Base-by-base conservation (phyloP, 2,888 invertebrate species). In the Volucella inflata region DNA sequence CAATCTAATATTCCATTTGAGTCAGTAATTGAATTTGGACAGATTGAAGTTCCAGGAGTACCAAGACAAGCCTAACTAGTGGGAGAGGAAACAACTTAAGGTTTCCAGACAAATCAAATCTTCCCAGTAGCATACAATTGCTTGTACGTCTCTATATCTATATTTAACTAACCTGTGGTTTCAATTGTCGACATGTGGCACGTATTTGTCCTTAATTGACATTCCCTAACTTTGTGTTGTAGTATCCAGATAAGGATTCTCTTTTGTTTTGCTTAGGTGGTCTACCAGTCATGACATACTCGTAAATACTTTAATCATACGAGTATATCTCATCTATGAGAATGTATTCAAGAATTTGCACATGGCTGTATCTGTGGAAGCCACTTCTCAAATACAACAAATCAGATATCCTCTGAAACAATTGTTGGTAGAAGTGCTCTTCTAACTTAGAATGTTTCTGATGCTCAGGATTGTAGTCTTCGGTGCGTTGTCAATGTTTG, bases 151-250 rank as follows among this genome's bases (percentile, higher is more conserved):
- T 57, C 38, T 30, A 42, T 68, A 42, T 57, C 38, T 30, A 42
- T 68, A 42, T 48, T 30, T 30, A 30, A 6, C 17, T 11, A 50
- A 12, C 12, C 60, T 71, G 59, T 60, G 71, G 71, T 71, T 71
- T 50, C 42, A 71, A 40, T 42, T 60, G 70, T 71, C 70, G 17
- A 71, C 59, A 71, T 50, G 70, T 50, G 71, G 50, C 71, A 59
- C 71, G 59, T 71, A 60, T 71, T 71, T 71, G 59, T 50, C 44
- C 59, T 17, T 50, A 71, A 71, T 60, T 71, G 59, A 60, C 71
- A 60, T 71, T 50, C 14, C 50, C 50, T 60, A 60, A 71, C 48
- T 50, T 71, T 21, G 57, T 48, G 59, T 21, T 57, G 59, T 59
- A n/a, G 59, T 21, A 60, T 21, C 2, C 46, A 21, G 21, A 46